Evolutionary conservation across 2,888 invertebrate genomes (phyloP), one percentile per base, ranked within the genome.

Genomic region (Phaedon cochleariae): DNA sequence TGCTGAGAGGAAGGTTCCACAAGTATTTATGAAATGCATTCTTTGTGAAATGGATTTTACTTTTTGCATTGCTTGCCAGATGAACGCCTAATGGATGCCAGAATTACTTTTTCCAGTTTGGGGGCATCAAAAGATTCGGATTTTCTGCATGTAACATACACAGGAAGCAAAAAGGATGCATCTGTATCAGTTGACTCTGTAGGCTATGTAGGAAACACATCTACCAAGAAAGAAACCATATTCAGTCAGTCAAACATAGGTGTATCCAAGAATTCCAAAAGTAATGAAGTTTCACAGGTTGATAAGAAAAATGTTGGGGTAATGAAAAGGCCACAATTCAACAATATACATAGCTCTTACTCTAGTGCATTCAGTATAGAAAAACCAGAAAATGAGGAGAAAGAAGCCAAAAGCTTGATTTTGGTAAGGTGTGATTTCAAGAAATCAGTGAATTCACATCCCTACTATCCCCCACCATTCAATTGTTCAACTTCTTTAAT

Each of bases 401-500:
- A 59, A 10, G 68, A 69, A 53, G 49, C 65, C 5, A 68, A 68
- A 61, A 68, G 68, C 59, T 59, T 72, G 55, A 72, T 72, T 58
- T 54, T 68, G 41, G 64, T 68, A 48, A 60, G 68, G 10, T 71
- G 68, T 59, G 73, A 72, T 53, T 71, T 70, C 51, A 69, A 71
- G 34, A 72, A 70, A 55, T 62, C 71, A 6, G 29, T 62, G n/a
- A 62, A 62, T 15, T 1, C 37, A 7, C 55, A 59, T 9, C 22
- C 63, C 12, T 65, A 63, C 49, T 61, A 59, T 29, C 63, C 64
- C 31, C 21, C 65, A 9, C 45, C 62, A 17, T 69, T 63, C 45
- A 67, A 67, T 51, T 46, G 64, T 55, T 57, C 68, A 17, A 67
- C 61, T 18, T 58, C 69, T 10, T 51, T 67, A 17, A 63, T 69